A percentile compares a stretch with the other conserved stretches of the same genome.
These are phyloP conservation scores for Drosophila anceps DNA, from an alignment of 2,888 invertebrate genomes.

Conservation along the genomic window DNA sequence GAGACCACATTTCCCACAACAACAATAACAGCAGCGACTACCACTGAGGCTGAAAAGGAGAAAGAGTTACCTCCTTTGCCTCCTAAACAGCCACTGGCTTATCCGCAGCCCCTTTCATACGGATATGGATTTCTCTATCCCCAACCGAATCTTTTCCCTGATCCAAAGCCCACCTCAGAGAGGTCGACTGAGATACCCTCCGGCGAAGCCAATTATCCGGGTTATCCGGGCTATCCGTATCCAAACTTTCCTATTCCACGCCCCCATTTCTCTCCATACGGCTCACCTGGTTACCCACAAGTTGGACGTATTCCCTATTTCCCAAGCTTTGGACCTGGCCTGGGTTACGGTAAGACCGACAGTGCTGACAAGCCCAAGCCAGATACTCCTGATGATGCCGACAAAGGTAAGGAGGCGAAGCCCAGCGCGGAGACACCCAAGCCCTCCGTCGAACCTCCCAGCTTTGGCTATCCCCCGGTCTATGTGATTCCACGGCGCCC, in stretches of 20 bases:
- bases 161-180: not conserved
- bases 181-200: constrained; percentile 3
- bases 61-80: constrained; percentile 5
- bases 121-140: constrained; percentile 14
- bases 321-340: constrained; percentile 22
- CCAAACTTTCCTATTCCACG: constrained; percentile 24
- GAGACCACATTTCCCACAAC: constrained; percentile 24
- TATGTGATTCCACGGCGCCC: constrained; percentile 50
- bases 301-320: not conserved
- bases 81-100: not conserved
- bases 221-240: constrained; percentile 17
- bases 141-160: not conserved
- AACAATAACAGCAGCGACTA: constrained; percentile 29
- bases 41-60: constrained; percentile 4
- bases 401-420: constrained; percentile 5
- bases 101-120: constrained; percentile 11
- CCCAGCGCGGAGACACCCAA: constrained; percentile 15
- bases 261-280: constrained; percentile 46
- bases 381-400: not conserved
- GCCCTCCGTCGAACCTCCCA: not conserved
- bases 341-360: constrained; percentile 12
- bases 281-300: constrained; percentile 4
- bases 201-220: constrained; percentile 12
- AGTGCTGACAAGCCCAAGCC: constrained; percentile 17
- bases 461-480: constrained; percentile 57